Conservation (phyloP, 2,888 invertebrate species). For the Drosophila ustulata region DNA sequence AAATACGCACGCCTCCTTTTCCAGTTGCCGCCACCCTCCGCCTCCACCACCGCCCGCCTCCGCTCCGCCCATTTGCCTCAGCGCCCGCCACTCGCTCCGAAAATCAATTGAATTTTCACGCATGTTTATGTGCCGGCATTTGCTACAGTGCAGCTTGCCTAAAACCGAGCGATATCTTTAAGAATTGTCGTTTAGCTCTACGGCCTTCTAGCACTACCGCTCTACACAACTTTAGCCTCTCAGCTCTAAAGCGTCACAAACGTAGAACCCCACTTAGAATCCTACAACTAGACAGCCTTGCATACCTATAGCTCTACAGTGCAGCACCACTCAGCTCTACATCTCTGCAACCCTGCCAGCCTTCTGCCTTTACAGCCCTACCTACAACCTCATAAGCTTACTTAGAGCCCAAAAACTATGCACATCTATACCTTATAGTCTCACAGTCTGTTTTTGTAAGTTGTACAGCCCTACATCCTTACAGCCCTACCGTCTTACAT, state of each 20-base stretch:
- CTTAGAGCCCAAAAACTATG: too few species aligned
- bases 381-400: too few species aligned
- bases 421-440: too few species aligned
- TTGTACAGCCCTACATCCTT: too few species aligned
- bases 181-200: neutral
- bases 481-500: too few species aligned
- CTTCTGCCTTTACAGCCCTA: neutral
- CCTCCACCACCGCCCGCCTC: neutral
- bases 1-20: slow-evolving; percentile 63
- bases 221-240: neutral
- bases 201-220: neutral
- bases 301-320: neutral
- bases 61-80: neutral
- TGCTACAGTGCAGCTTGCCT: slow-evolving; percentile 38
- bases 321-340: too few species aligned
- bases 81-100: slow-evolving; percentile 15
- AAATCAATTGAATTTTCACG: slow-evolving; percentile 80
- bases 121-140: slow-evolving; percentile 68
- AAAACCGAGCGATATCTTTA: neutral
- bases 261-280: neutral
- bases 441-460: too few species aligned
- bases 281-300: neutral
- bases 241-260: neutral
- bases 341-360: neutral
- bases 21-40: slow-evolving; percentile 22